Evolutionary conservation across 2,797 vertebrate genomes (phyloP).

Genomic region (Eurystomus glaucurus): DNA sequence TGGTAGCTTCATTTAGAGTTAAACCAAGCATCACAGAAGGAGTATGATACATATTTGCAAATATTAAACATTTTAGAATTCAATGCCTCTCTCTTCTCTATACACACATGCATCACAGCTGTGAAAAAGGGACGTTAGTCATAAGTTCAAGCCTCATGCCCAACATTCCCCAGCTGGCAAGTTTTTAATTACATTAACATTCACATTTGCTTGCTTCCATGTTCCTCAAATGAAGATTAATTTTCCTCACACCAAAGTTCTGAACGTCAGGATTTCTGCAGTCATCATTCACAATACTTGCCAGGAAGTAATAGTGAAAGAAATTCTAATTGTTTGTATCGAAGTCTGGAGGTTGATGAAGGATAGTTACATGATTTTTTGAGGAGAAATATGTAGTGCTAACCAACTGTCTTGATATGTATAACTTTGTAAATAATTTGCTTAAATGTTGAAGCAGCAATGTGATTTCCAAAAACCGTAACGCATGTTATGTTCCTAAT

Average conservation of each 20-base stretch:
- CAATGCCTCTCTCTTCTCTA: accelerated
- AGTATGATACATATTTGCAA: background rate
- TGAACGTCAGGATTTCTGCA: conserved; percentile 33
- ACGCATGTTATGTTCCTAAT: background rate
- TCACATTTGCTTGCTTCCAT: conserved; percentile 16
- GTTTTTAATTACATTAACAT: conserved; percentile 48
- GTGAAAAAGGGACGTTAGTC: background rate
- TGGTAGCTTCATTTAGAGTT: background rate
- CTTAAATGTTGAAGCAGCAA: background rate
- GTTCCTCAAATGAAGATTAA: conserved; percentile 37
- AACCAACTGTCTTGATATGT: background rate
- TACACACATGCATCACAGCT: background rate
- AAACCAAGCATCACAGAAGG: background rate
- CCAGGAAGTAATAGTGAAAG: conserved; percentile 3
- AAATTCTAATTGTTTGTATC: conserved; percentile 23
- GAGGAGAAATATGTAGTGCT: background rate
- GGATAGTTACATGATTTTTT: background rate
- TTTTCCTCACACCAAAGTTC: conserved; percentile 38
- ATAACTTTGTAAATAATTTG: background rate
- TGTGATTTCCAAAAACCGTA: background rate
- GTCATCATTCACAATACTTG: conserved; percentile 1
- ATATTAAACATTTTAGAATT: conserved; percentile 7
- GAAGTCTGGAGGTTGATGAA: background rate
- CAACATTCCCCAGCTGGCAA: background rate
- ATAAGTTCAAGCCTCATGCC: background rate